Evolutionary conservation across 2,888 invertebrate species (phyloP), one percentile per base, ranked within the genome.

Genomic region (Bombylius major): DNA sequence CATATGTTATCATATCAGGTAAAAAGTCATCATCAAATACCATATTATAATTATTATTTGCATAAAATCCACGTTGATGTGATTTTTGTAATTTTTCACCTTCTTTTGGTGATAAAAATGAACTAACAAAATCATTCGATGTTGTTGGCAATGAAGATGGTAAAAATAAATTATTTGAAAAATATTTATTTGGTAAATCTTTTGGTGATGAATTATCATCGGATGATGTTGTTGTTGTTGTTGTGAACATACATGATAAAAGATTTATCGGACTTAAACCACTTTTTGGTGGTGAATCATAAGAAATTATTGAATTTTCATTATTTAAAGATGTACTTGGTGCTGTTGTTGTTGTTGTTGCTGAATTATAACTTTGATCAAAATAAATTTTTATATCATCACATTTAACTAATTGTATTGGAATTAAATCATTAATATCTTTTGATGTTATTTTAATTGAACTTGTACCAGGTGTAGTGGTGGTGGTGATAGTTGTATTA

Each of bases 321-420:
- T 60, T 42, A 8, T 47, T 51, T 11, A 56, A 54, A 23, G 23
- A 23, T 23, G n/a, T n/a, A n/a, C n/a, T n/a, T n/a, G n/a, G n/a
- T n/a, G n/a, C n/a, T n/a, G n/a, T n/a, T n/a, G n/a, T n/a, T n/a
- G 23, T 23, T 23, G 23, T 23, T n/a, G 55, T 56, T n/a, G 31
- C 51, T 5, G 46, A 49, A 44, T 47, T 33, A 42, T 42, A 42
- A 11, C 39, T 60, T 50, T 68, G 67, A 60, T 74, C 74, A n/a
- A 69, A 69, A 68, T 74, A 69, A 54, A 74, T 74, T 62, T 73
- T 70, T 23, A 74, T 74, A 59, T 72, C 66, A 59, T 74, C 73
- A 50, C 72, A 73, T 58, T 73, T 72, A 3, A 73, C 69, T 11
- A 73, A 49, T 53, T 70, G 66, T 34, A 71, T 69, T 14, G 55